Evolutionary conservation across 2,113 vertebrate species (phyloP), one percentile per base, ranked within the genome.

Genomic region (Psilopogon haemacephalus): DNA sequence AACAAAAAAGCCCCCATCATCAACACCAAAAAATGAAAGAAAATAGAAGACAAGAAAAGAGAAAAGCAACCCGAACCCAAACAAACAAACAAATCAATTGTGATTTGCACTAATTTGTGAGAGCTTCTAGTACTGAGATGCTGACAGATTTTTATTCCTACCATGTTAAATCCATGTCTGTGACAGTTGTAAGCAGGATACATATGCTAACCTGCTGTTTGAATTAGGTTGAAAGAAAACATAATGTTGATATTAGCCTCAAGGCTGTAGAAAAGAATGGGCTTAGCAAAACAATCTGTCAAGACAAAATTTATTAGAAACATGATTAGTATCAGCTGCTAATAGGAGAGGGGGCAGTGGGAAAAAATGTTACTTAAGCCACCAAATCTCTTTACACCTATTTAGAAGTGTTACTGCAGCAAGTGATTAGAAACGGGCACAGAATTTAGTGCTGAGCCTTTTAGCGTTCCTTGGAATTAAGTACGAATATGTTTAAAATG

Each of bases 281-380:
- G 18, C 42, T 83, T 71, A 64, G 3, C 8, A 48, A 75, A 15
- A 18, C 8, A 62, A 58, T 88, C 62, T 93, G 73, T 72, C n/a
- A 92, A 81, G 80, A 58, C 28, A 44, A 8, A 48, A 21, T 46
- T 81, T 93, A 62, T 77, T 90, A 55, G 67, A 92, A 86, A 79
- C 33, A 3, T 68, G 74, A 89, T 95, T 96, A 62, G 65, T 62
- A 74, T 91, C 33, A 77, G 88, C 67, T 89, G 33, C 21, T 86
- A 92, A 83, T 44, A 72, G 26, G 32, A 64, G 30, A 90, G 26
- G 5, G 14, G 5, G 23, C 74, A 40, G 65, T 58, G 46, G 86
- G 90, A 78, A 83, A 65, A 82, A n/a, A n/a, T 14, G 30, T 58
- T 82, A 69, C 30, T 83, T 90, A 75, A 4, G 38, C 17, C 9